Conservation (phyloP, 2,113 vertebrate species). For the Vombatus ursinus region DNA sequence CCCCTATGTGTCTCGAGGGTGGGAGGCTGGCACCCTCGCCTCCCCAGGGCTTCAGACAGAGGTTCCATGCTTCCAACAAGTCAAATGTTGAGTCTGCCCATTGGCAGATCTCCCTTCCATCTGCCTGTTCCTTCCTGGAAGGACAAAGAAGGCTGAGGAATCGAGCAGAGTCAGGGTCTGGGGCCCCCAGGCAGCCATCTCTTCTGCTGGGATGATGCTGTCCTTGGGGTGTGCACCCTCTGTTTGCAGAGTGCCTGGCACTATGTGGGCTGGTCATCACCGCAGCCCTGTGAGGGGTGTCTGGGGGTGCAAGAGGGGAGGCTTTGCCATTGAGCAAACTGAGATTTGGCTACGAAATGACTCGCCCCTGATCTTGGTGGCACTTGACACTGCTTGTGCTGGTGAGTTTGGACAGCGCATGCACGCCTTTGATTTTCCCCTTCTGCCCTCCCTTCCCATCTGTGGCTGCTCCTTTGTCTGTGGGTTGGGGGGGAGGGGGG, state of each 20-base stretch:
- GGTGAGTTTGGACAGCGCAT: not conserved
- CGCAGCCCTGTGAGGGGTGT: too few relatives aligned
- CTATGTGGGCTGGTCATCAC: too few relatives aligned
- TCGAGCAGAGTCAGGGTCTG: too few relatives aligned
- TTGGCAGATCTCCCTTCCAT: not conserved
- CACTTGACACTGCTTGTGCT: not conserved
- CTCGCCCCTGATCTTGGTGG: not conserved
- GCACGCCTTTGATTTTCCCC: conserved; percentile 4
- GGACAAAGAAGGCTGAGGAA: not conserved
- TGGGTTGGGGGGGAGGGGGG: not conserved
- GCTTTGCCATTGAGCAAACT: too few relatives aligned
- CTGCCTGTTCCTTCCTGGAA: not conserved
- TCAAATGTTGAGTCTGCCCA: not conserved
- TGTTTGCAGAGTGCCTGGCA: not conserved
- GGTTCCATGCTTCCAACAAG: not conserved
- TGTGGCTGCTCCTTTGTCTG: not conserved
- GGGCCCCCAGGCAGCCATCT: too few relatives aligned
- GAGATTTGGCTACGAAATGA: too few relatives aligned
- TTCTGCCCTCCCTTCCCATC: not conserved
- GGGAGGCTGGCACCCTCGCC: not conserved
- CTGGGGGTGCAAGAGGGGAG: not conserved
- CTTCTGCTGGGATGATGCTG: too few relatives aligned
- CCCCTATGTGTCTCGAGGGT: not conserved
- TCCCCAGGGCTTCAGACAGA: not conserved
- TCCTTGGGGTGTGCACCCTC: too few relatives aligned